Percentiles rank a stretch among this genome's conserved stretches.
Evolutionary conservation across 2,888 invertebrate genomes (phyloP).

Genomic region (Merodon equestris): DNA sequence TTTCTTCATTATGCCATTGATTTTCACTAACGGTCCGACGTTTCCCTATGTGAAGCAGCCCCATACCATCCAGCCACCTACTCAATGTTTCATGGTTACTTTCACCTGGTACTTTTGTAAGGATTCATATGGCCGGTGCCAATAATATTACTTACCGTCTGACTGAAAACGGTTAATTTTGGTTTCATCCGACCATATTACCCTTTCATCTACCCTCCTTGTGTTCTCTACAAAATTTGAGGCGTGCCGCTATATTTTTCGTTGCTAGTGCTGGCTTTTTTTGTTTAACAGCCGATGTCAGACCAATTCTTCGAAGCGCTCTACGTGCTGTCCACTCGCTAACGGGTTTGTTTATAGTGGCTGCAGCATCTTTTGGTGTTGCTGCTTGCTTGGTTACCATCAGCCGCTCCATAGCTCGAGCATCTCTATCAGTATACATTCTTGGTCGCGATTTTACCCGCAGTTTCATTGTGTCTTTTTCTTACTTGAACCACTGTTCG

Average conservation of each 20-base stretch:
- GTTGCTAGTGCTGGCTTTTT: neutral
- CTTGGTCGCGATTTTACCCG: neutral
- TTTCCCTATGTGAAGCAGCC: neutral
- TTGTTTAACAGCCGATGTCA: neutral
- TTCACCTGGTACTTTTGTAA: conserved; percentile 4
- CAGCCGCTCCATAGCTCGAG: conserved; percentile 5
- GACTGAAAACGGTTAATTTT: conserved; percentile 15
- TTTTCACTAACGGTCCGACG: conserved; percentile 1
- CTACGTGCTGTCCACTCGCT: neutral
- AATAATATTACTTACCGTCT: conserved; percentile 11
- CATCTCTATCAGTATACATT: conserved; percentile 3
- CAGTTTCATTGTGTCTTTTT: too few relatives aligned
- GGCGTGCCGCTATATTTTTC: neutral
- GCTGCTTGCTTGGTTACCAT: too few relatives aligned
- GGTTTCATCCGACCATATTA: conserved; percentile 15
- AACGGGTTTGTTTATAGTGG: neutral
- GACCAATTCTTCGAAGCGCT: conserved; percentile 1
- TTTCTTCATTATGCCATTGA: conserved; percentile 7
- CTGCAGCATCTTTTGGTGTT: neutral
- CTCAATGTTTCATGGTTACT: conserved; percentile 10
- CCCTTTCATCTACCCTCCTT: conserved; percentile 3
- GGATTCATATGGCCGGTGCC: neutral
- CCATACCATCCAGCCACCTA: neutral
- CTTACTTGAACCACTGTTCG: neutral
- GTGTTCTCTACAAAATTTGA: neutral